Base-by-base conservation (phyloP, 2,797 vertebrate genomes). In the Cephalopachus bancanus region DNA sequence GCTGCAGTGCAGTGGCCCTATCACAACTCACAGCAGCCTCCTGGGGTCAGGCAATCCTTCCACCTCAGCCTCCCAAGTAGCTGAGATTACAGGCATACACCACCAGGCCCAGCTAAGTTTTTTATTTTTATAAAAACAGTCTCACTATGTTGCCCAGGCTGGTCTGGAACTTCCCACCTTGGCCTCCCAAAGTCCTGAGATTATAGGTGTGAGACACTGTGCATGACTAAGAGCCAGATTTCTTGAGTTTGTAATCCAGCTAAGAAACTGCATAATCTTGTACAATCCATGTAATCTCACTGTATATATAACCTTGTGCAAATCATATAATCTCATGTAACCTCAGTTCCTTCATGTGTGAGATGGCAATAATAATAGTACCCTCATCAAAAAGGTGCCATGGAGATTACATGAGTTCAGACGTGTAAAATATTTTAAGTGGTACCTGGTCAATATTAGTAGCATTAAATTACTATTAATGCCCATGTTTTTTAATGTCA, bases 401-500 rank as follows among this genome's bases (percentile, higher is more conserved):
- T 44, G 3, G 60, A 44, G 49, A 84, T 22, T 51, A 0, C 7
- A 20, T 86, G 76, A 89, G 9, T 76, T 88, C 22, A 62, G 15
- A 86, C 57, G 80, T 17, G 28, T 20, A 30, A 93, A 80, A 9
- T 53, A 51, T 33, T 95, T 93, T 93, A 94, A 72, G 74, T 24
- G 11, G 6, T 49, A 86, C 65, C 75, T 93, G 57, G 57, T 22
- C 91, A 81, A 94, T 75, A 86, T 74, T 62, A 88, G 26, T 57
- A 86, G 33, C 60, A 55, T 91, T 91, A 91, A 71, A 65, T 87
- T 93, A 24, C 60, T 65, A 8, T 79, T 71, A 62, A n/a, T 76
- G 22, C 12, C 6, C 19, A 10, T 69, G 65, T 79, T 86, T 91
- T 84, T 94, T 26, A 90, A 95, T 79, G 72, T 92, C 64, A 91